Percentiles rank a stretch among this genome's conserved stretches.
These are phyloP conservation scores for Noctua fimbriata DNA, from an alignment of 2,888 invertebrate species.

Conservation along the genomic window DNA sequence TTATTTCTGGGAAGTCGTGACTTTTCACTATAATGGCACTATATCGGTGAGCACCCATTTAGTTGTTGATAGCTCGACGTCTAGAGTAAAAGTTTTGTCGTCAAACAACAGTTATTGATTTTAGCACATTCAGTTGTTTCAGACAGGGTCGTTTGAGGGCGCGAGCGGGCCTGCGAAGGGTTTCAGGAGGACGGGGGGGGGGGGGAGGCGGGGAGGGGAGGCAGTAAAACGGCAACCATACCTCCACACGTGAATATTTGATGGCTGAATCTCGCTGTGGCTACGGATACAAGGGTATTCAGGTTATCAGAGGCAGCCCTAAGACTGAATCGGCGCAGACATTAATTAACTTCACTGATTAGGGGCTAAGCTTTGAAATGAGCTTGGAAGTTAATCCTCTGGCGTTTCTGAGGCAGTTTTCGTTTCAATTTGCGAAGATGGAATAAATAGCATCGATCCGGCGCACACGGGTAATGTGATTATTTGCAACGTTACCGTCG, in stretches of 20 bases:
- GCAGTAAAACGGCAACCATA: conserved; percentile 87
- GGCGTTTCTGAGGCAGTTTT: conserved; percentile 59
- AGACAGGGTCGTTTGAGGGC: conserved; percentile 81
- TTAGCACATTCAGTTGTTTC: conserved; percentile 89
- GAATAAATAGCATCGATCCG: conserved; percentile 44
- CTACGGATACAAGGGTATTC: conserved; percentile 78
- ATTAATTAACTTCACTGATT: conserved; percentile 73
- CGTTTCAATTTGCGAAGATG: conserved; percentile 65
- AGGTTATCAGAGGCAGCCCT: conserved; percentile 73
- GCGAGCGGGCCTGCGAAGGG: conserved; percentile 70
- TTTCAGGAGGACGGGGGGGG: conserved; percentile 63
- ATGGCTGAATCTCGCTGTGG: conserved; percentile 87
- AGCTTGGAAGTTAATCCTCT: conserved; percentile 66
- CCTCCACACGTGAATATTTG: conserved; percentile 89
- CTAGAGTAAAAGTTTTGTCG: conserved; percentile 81
- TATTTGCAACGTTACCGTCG: conserved; percentile 31
- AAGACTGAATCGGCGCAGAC: conserved; percentile 70
- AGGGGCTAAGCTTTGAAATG: conserved; percentile 69
- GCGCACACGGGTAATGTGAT: conserved; percentile 23
- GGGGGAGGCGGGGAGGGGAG: conserved; percentile 67
- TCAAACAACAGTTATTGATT: conserved; percentile 89
- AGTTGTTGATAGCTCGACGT: conserved; percentile 55
- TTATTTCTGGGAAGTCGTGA: conserved; percentile 33
- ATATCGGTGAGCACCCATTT: conserved; percentile 38
- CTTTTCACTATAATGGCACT: conserved; percentile 28